A percentile compares a stretch with the other conserved stretches of the same genome.
phyloP scores from a whole-genome alignment of 2,888 invertebrate genomes.

The Cryptus armator region DNA sequence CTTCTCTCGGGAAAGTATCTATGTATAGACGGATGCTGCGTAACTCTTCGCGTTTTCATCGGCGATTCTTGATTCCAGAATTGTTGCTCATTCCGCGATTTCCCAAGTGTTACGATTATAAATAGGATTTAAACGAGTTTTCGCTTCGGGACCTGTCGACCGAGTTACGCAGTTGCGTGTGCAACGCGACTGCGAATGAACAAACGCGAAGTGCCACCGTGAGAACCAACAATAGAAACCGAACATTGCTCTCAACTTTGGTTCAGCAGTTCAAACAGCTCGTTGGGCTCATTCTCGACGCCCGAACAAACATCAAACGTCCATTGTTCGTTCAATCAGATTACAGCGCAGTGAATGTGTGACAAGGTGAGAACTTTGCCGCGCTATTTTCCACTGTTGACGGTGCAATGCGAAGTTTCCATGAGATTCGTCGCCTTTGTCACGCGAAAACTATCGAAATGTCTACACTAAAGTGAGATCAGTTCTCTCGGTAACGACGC shows the following conservation, averaged over 20 bases:
- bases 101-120: not conserved
- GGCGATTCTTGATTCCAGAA: not conserved
- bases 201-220: not conserved
- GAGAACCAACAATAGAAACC: not conserved
- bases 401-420: not conserved
- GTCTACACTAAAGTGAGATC: not conserved
- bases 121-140: conserved; percentile 7
- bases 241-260: not conserved
- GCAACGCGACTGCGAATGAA: not conserved
- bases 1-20: not conserved
- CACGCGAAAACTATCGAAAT: not conserved
- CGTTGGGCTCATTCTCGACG: not conserved
- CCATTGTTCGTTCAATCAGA: conserved; percentile 8
- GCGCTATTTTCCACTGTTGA: not conserved
- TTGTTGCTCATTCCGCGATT: not conserved
- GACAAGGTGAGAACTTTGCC: not conserved
- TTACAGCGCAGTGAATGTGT: not conserved
- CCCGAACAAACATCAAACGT: not conserved
- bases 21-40: not conserved
- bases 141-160: not conserved
- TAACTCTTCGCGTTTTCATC: not conserved
- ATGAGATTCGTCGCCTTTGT: not conserved
- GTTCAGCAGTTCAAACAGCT: not conserved
- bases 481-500: not conserved
- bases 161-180: not conserved